Base-by-base conservation (phyloP, 2,888 invertebrate genomes). In the Ochropleura plecta region DNA sequence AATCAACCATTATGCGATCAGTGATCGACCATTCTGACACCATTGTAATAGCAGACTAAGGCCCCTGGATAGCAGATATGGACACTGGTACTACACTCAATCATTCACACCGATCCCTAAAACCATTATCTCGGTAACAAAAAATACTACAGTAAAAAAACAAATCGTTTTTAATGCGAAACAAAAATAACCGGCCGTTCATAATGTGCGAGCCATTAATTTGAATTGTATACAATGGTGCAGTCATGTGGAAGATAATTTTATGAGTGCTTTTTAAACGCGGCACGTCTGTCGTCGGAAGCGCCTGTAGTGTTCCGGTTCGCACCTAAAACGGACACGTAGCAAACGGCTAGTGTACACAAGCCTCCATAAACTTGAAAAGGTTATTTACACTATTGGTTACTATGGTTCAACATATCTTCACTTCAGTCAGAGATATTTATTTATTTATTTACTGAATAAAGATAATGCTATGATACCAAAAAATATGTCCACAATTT, bases 151-250 rank as follows among this genome's bases (percentile, higher is more conserved):
- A 80, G 71, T 71, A 73, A 85, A 90, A 92, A 86, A 91, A 90
- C 89, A 89, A 91, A 91, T 88, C 82, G 65, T 82, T 89, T 89
- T 91, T 92, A 92, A 92, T 91, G 90, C 86, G 82, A 83, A 88
- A 90, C 90, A 89, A 90, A 91, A 93, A 93, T 93, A 94, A 89
- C 92, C 85, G 87, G 82, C 76, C 88, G 89, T 90, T 90, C 88
- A 88, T 90, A 91, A 89, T 90, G 90, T 89, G 88, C 90, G 85
- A 90, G 83, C 91, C 91, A 93, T 93, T 93, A 92, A 92, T 91
- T 91, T 90, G 85, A 89, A 91, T 90, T 90, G 92, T 92, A 89
- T 86, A 90, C 91, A 83, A 88, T 87, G 82, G 83, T 79, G 88
- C 90, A 88, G 86, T 90, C 90, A 87, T 88, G 89, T 88, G 87